Conservation (phyloP, 1,140 invertebrate genomes). For the Mesaphorura yosii region DNA sequence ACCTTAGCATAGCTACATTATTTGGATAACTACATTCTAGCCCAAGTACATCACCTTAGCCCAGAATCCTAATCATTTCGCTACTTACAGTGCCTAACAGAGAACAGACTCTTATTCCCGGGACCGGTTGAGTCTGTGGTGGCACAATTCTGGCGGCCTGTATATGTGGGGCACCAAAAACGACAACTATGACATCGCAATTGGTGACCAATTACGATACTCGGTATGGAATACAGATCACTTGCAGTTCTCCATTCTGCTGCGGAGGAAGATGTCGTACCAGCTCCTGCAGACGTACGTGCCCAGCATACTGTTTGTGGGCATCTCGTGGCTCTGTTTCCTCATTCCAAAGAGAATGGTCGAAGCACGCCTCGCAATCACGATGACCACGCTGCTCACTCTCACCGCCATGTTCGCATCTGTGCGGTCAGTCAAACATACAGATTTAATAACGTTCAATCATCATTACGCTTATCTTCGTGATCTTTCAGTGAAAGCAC, state of each 20-base stretch:
- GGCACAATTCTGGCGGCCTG: too few species aligned
- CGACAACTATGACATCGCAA: too few species aligned
- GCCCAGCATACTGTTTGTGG: constrained; percentile 18
- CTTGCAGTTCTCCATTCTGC: constrained; percentile 8
- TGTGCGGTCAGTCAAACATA: constrained; percentile 3
- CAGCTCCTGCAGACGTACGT: constrained; percentile 22
- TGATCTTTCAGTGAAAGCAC: constrained; percentile 18
- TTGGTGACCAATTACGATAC: too few species aligned
- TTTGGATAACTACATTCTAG: too few species aligned
- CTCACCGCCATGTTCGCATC: constrained; percentile 16
- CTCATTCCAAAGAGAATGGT: constrained; percentile 1
- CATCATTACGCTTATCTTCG: neutral
- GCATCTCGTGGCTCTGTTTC: constrained; percentile 18
- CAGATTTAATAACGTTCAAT: neutral
- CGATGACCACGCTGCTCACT: constrained; percentile 10
- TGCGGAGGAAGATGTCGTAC: constrained; percentile 18
- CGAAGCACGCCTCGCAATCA: neutral
- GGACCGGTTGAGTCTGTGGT: too few species aligned
- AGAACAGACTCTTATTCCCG: too few species aligned
- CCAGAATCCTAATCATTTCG: too few species aligned
- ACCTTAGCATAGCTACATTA: too few species aligned
- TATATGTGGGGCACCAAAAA: too few species aligned
- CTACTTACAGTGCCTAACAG: too few species aligned
- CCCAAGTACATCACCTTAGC: too few species aligned
- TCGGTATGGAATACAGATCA: too few species aligned